Percentiles rank a stretch among this genome's conserved stretches.
Conservation (phyloP, 2,888 invertebrate genomes). For the Habroteleia sp. region DNA sequence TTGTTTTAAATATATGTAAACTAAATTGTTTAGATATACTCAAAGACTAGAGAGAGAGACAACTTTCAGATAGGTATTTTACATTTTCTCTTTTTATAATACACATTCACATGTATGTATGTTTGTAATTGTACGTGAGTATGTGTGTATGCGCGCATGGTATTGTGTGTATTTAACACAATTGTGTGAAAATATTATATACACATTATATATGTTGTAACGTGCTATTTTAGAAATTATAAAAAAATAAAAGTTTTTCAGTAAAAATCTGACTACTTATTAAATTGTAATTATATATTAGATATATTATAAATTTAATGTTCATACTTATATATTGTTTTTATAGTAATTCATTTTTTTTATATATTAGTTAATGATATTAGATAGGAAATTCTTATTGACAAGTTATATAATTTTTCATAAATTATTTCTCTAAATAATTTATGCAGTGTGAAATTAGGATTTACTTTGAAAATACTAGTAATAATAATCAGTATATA, state of each 20-base stretch:
- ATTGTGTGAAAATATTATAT: slow-evolving; percentile 58
- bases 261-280: slow-evolving; percentile 17
- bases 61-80: slow-evolving; percentile 61
- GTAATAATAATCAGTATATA: too few species aligned
- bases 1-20: slow-evolving; percentile 70
- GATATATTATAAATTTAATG: too few species aligned
- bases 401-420: too few species aligned
- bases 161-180: slow-evolving; percentile 62
- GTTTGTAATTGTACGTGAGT: slow-evolving; percentile 64
- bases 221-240: slow-evolving; percentile 59
- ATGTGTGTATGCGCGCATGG: slow-evolving; percentile 65
- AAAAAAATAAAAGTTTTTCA: slow-evolving; percentile 57
- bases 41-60: slow-evolving; percentile 58
- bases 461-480: too few species aligned
- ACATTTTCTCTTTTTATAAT: slow-evolving; percentile 67
- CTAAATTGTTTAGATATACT: slow-evolving; percentile 63
- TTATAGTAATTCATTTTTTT: too few species aligned
- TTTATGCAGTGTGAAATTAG: too few species aligned
- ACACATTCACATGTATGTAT: slow-evolving; percentile 67
- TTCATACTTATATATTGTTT: too few species aligned
- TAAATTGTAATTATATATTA: too few species aligned
- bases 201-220: slow-evolving; percentile 61
- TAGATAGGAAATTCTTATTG: too few species aligned
- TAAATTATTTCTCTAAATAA: too few species aligned
- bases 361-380: too few species aligned